Evolutionary conservation across 1,140 invertebrate species (phyloP).

Genomic region (Pomacea maculata): DNA sequence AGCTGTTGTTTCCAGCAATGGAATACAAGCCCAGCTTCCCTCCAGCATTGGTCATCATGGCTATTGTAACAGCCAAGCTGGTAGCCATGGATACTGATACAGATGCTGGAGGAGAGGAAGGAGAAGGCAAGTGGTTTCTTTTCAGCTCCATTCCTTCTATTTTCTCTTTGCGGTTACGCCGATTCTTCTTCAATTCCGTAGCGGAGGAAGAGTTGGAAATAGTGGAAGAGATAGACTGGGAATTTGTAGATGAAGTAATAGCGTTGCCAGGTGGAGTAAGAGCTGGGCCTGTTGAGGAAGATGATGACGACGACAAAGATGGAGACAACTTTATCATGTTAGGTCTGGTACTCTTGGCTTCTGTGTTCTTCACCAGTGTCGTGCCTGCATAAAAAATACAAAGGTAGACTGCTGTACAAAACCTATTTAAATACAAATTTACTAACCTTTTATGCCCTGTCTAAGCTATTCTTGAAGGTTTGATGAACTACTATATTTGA

Average conservation of each 20-base stretch:
- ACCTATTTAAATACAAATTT: too few species aligned
- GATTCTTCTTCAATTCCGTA: constrained; percentile 14
- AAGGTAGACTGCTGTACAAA: background rate
- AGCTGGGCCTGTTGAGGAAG: background rate
- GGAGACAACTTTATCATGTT: background rate
- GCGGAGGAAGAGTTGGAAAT: constrained; percentile 4
- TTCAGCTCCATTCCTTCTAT: background rate
- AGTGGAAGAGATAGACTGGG: background rate
- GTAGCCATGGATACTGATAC: background rate
- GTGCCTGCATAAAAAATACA: constrained; percentile 37
- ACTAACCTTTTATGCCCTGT: too few species aligned
- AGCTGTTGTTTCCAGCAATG: background rate
- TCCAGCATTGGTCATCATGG: constrained; percentile 5
- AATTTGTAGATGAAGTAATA: background rate
- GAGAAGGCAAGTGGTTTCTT: constrained; percentile 1
- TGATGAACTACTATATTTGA: too few species aligned
- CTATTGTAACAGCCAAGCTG: background rate
- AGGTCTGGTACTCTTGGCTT: constrained; percentile 27
- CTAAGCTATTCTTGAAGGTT: too few species aligned
- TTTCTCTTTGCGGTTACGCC: constrained; percentile 16
- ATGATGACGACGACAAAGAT: background rate
- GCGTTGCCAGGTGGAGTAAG: background rate
- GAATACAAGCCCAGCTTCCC: constrained; percentile 15
- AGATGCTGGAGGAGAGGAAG: background rate
- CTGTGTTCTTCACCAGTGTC: constrained; percentile 42